A percentile compares a stretch with the other conserved stretches of the same genome.
phyloP scores from a whole-genome alignment of 2,888 invertebrate species.

The Hypsopygia costalis region DNA sequence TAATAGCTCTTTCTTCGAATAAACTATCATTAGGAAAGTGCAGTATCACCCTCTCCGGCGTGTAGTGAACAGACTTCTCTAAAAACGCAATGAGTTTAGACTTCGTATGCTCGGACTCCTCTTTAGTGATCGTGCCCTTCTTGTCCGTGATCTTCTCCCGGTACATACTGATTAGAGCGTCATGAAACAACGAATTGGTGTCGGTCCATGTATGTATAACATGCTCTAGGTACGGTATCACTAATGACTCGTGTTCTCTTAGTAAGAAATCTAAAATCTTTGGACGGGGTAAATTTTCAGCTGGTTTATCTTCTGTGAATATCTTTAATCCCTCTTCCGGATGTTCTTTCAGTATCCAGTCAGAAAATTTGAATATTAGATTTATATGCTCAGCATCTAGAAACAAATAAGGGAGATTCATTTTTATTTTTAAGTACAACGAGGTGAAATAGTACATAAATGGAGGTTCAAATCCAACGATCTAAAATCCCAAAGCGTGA shows the following conservation, averaged over 20 bases:
- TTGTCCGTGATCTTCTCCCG: slow-evolving; percentile 84
- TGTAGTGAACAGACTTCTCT: slow-evolving; percentile 89
- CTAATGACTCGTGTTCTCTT: slow-evolving; percentile 88
- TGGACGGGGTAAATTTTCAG: slow-evolving; percentile 93
- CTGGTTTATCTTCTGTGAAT: slow-evolving; percentile 92
- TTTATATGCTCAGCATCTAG: slow-evolving; percentile 88
- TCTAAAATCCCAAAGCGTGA: too few species aligned
- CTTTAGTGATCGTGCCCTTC: slow-evolving; percentile 50
- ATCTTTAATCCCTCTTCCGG: slow-evolving; percentile 94
- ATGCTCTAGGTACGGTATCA: slow-evolving; percentile 97
- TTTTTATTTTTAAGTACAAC: too few species aligned
- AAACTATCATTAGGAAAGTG: slow-evolving; percentile 92
- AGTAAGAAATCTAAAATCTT: slow-evolving; percentile 93
- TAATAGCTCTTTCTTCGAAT: slow-evolving; percentile 96
- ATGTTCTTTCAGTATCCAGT: slow-evolving; percentile 93
- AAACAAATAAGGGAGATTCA: too few species aligned
- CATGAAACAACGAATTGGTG: slow-evolving; percentile 91
- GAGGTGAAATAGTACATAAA: too few species aligned
- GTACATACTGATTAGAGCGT: slow-evolving; percentile 94
- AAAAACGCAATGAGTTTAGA: slow-evolving; percentile 87
- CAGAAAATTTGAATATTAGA: slow-evolving; percentile 95
- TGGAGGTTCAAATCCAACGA: too few species aligned
- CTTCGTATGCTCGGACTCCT: slow-evolving; percentile 61
- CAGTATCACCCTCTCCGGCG: slow-evolving; percentile 91
- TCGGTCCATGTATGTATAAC: slow-evolving; percentile 95